Percentiles rank a stretch among this genome's conserved stretches.
These are phyloP conservation scores for Leptarthrus brevirostris DNA, from an alignment of 2,888 invertebrate species.

Conservation along the genomic window DNA sequence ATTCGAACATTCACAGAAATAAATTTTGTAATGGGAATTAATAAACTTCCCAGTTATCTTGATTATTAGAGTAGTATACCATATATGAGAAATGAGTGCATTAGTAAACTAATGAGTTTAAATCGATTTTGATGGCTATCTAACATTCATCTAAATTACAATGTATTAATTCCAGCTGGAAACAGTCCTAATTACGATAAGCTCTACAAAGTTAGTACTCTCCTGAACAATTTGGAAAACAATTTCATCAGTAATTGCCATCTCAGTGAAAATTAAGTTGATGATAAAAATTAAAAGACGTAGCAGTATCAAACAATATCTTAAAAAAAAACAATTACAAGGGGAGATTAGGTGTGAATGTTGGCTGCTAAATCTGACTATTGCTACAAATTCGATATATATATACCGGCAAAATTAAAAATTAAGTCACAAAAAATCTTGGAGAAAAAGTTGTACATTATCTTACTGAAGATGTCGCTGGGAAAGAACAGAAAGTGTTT, in stretches of 20 bases:
- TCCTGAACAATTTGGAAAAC: not conserved
- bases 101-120: not conserved
- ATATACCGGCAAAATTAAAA: not conserved
- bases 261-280: not conserved
- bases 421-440: not conserved
- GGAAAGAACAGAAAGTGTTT: not conserved
- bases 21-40: slow-evolving; percentile 17
- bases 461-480: not conserved
- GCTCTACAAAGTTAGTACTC: not conserved
- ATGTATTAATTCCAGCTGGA: not conserved
- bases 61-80: not conserved
- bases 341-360: not conserved
- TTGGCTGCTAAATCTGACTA: not conserved
- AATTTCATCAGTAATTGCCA: not conserved
- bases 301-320: not conserved
- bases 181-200: not conserved
- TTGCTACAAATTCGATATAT: not conserved
- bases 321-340: not conserved
- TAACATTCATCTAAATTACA: slow-evolving; percentile 3
- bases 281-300: slow-evolving; percentile 11
- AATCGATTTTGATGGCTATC: not conserved
- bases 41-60: not conserved
- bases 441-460: not conserved
- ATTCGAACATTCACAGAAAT: not conserved
- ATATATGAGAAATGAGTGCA: not conserved